These are phyloP conservation scores for Timandra comae DNA, from an alignment of 2,888 invertebrate species.

Conservation along the genomic window DNA sequence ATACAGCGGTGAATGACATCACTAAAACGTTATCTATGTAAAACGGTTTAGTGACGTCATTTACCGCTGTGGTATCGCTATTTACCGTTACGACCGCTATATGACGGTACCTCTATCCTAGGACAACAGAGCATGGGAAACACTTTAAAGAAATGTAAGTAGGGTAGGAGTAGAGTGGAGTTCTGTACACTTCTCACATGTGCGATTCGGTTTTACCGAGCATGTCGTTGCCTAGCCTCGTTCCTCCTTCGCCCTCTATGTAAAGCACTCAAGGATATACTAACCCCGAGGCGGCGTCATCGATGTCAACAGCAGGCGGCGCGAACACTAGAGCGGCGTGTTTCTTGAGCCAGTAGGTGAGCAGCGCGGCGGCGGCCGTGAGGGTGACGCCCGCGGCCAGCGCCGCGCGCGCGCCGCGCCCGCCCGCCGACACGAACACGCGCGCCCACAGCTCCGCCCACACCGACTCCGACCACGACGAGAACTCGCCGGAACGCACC, in stretches of 20 bases:
- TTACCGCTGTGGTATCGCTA: too few species aligned
- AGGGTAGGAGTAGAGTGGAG: too few species aligned
- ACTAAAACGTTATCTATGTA: too few species aligned
- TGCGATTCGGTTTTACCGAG: not conserved
- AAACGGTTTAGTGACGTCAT: too few species aligned
- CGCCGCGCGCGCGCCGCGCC: slow-evolving; percentile 52
- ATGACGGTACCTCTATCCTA: too few species aligned
- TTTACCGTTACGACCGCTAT: too few species aligned
- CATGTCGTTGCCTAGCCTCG: not conserved
- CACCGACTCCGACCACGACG: slow-evolving; percentile 93
- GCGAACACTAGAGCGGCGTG: slow-evolving; percentile 39
- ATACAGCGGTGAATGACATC: too few species aligned
- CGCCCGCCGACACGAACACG: slow-evolving; percentile 86
- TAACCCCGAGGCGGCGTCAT: slow-evolving; percentile 45
- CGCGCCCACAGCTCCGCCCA: slow-evolving; percentile 86
- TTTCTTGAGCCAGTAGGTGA: slow-evolving; percentile 49
- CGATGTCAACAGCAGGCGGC: slow-evolving; percentile 19
- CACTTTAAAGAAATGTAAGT: too few species aligned
- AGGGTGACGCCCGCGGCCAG: slow-evolving; percentile 33
- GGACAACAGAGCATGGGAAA: too few species aligned
- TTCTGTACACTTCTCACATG: not conserved
- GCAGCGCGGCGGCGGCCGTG: slow-evolving; percentile 38
- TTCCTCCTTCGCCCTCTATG: too few species aligned
- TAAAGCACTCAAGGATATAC: too few species aligned
- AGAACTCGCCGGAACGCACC: slow-evolving; percentile 84